phyloP scores from a whole-genome alignment of 1,140 invertebrate species.

The Sitobion miscanthi region DNA sequence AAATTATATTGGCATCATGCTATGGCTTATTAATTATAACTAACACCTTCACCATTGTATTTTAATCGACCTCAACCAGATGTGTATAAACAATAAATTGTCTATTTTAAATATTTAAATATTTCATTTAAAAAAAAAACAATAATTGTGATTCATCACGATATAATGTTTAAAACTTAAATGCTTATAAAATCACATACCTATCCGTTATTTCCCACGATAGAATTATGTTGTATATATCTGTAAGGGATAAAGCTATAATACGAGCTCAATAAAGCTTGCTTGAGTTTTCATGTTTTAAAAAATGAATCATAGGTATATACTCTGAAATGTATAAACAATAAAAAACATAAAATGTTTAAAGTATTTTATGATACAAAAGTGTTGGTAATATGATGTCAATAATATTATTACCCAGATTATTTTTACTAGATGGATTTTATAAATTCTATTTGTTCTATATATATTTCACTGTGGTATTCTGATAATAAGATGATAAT shows the following conservation, averaged over 20 bases:
- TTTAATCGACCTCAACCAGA: neutral
- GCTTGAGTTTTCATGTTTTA: neutral
- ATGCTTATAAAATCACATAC: too few relatives aligned
- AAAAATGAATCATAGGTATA: neutral
- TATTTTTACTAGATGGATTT: neutral
- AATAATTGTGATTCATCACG: too few relatives aligned
- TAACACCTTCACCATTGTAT: neutral
- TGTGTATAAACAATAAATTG: neutral
- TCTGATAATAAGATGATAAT: too few relatives aligned
- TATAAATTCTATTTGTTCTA: neutral
- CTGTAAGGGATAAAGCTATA: neutral
- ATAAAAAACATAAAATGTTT: neutral
- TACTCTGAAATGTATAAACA: too few relatives aligned
- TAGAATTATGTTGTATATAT: neutral
- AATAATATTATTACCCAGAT: neutral
- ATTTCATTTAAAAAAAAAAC: neutral
- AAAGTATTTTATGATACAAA: neutral
- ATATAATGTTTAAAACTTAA: too few relatives aligned
- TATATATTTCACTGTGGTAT: neutral
- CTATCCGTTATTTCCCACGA: too few relatives aligned
- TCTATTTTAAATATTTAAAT: neutral
- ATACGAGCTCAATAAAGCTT: neutral
- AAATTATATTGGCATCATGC: neutral
- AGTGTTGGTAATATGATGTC: neutral
- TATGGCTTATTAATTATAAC: neutral